Percentiles rank a stretch among this genome's conserved stretches.
Evolutionary conservation across 2,797 vertebrate genomes (phyloP).

Genomic region (Eleutherodactylus coqui): DNA sequence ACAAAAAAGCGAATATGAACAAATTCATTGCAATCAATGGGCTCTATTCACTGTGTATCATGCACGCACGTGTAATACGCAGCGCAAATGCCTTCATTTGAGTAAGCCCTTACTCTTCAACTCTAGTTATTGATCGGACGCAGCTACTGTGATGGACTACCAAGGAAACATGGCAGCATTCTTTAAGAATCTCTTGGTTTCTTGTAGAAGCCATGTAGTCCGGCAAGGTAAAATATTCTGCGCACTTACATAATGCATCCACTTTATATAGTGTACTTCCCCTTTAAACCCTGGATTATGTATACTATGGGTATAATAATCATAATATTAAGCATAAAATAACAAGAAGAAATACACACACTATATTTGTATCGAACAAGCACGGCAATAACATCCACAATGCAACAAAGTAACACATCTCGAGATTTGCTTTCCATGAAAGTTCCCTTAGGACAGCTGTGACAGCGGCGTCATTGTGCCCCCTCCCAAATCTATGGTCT

Average conservation of each 20-base stretch:
- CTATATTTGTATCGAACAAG: neutral
- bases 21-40: no score
- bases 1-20: no score
- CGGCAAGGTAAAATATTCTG: neutral
- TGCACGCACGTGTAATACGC: no score
- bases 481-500: neutral
- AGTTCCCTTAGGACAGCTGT: constrained; percentile 14
- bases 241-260: neutral
- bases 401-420: neutral
- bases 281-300: neutral
- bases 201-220: neutral
- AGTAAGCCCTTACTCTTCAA: neutral
- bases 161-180: neutral
- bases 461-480: neutral
- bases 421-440: neutral
- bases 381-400: neutral
- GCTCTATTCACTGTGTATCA: no score
- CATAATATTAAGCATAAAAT: neutral
- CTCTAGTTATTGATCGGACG: neutral
- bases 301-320: neutral
- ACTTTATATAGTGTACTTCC: neutral
- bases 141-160: neutral
- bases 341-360: neutral
- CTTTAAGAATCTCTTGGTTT: neutral
- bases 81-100: no score